Evolutionary conservation across 2,888 invertebrate genomes (phyloP).

Genomic region (Bibio marci): DNA sequence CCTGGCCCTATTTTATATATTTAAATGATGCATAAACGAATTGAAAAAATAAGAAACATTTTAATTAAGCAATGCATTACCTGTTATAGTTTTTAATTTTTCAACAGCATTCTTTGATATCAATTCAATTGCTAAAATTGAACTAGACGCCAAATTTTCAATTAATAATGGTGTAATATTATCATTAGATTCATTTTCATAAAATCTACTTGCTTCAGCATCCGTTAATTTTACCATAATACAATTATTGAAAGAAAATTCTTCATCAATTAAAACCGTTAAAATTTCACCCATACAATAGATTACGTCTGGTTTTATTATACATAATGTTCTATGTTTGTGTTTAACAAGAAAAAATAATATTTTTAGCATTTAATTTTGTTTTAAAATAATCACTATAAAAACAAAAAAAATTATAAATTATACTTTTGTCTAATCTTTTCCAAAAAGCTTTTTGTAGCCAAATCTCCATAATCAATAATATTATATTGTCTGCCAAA

Average conservation of each 20-base stretch:
- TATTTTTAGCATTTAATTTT: conserved; percentile 13
- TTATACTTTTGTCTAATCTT: conserved; percentile 46
- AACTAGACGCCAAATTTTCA: conserved; percentile 9
- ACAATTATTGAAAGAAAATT: conserved; percentile 46
- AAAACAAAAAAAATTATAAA: background rate
- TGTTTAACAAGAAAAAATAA: too few species aligned
- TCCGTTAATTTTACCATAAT: conserved; percentile 51
- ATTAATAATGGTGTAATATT: conserved; percentile 40
- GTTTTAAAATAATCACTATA: conserved; percentile 7
- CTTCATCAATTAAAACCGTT: conserved; percentile 41
- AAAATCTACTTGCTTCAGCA: conserved; percentile 47
- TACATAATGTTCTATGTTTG: conserved; percentile 55
- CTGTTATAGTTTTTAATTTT: conserved; percentile 17
- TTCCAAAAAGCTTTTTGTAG: conserved; percentile 44
- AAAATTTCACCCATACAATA: conserved; percentile 58
- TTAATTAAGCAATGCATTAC: conserved; percentile 7
- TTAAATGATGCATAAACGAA: conserved; percentile 39
- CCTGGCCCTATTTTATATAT: conserved; percentile 36
- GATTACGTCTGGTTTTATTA: conserved; percentile 59
- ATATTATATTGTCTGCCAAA: conserved; percentile 59
- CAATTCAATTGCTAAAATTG: conserved; percentile 22
- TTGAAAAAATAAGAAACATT: background rate
- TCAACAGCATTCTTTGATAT: conserved; percentile 24
- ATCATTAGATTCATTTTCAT: conserved; percentile 37
- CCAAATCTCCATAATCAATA: conserved; percentile 51